Evolutionary conservation across 2,113 vertebrate genomes (phyloP), one percentile per base, ranked within the genome.

Genomic region (Zeus faber): DNA sequence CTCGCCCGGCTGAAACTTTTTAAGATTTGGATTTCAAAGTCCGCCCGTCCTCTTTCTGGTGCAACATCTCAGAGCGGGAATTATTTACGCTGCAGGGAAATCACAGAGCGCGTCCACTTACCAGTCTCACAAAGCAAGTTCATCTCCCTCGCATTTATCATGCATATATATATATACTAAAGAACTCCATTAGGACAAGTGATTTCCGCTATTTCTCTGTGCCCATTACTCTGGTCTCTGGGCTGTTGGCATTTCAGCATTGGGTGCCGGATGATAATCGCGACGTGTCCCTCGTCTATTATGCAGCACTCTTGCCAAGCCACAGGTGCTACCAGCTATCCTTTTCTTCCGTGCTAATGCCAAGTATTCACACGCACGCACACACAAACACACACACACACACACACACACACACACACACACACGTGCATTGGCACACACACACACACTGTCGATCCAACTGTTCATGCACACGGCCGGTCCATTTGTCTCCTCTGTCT

Each of bases 181-280:
- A 78, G 49, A 79, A 82, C 58, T 79, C 69, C 84, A 88, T 88
- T 88, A 85, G 45, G 58, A 65, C 55, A 70, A 81, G 79, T 54
- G 72, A 58, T 73, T 74, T 65, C 17, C 57, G 53, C 56, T 69
- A 56, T 80, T 76, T 62, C 67, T 59, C 62, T 45, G 21, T 58
- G 64, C 53, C 67, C 72, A 74, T 81, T 77, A 68, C 56, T 55
- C 51, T 27, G 70, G 67, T 67, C 54, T 59, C 50, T 39, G 49
- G 50, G 62, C 61, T 77, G 51, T 69, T 60, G 54, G 75, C 66
- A 72, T 70, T 68, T 72, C 47, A 62, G 47, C 69, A 64, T 75
- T 60, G 81, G 66, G 64, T 54, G 66, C 48, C 48, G 65, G 69
- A 60, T 27, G 49, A 65, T 79, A 62, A 77, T 66, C 20, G n/a